These are phyloP conservation scores for Heliconius erato DNA, from an alignment of 2,888 invertebrate genomes.

Conservation along the genomic window DNA sequence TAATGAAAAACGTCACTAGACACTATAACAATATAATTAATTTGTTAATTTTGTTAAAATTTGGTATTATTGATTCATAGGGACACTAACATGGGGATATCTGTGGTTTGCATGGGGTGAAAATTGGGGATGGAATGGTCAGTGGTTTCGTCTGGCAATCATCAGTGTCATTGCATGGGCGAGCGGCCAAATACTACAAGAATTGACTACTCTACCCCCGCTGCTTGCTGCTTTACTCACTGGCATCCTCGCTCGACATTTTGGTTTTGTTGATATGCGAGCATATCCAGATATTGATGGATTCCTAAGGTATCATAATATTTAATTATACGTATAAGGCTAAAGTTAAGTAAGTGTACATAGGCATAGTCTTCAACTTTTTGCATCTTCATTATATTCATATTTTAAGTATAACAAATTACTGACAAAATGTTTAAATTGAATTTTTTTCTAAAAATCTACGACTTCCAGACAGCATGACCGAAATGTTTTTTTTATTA, in stretches of 20 bases:
- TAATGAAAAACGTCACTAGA: background rate
- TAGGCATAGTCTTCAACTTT: background rate
- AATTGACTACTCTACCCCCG: slow-evolving; percentile 71
- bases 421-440: too few relatives aligned
- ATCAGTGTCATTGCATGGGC: slow-evolving; percentile 71
- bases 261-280: slow-evolving; percentile 75
- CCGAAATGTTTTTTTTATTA: too few relatives aligned
- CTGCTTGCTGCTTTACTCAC: slow-evolving; percentile 72
- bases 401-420: too few relatives aligned
- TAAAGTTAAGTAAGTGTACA: background rate
- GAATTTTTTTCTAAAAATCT: too few relatives aligned
- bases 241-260: slow-evolving; percentile 73
- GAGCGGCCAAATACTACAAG: slow-evolving; percentile 66
- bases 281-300: slow-evolving; percentile 69
- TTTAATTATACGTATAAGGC: background rate
- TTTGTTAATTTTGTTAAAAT: background rate
- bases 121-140: slow-evolving; percentile 71
- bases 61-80: slow-evolving; percentile 56
- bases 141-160: slow-evolving; percentile 68
- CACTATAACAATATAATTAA: background rate
- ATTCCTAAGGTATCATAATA: slow-evolving; percentile 69
- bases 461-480: too few relatives aligned
- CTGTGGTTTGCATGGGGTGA: slow-evolving; percentile 71
- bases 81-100: slow-evolving; percentile 70
- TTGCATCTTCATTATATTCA: background rate